A percentile compares a stretch with the other conserved stretches of the same genome.
phyloP scores from a whole-genome alignment of 2,113 vertebrate genomes.

The Paradoxurus hermaphroditus region DNA sequence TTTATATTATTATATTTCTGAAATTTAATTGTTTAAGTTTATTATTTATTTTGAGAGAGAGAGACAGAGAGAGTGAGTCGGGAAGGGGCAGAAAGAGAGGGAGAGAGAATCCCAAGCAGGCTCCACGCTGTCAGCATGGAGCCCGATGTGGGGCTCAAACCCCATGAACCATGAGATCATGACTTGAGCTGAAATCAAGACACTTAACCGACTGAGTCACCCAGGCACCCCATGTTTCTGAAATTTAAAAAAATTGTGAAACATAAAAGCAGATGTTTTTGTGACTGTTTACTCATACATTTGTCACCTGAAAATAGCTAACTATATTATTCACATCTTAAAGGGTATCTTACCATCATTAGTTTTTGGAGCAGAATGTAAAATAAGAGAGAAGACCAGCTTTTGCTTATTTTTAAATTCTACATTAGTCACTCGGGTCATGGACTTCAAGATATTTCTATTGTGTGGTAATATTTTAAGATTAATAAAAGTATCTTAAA shows the following conservation, averaged over 20 bases:
- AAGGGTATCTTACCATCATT: neutral
- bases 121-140: too few species aligned
- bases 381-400: neutral
- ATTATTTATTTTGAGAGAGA: too few species aligned
- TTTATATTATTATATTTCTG: conserved; percentile 10
- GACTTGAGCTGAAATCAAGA: too few species aligned
- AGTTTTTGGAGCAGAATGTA: neutral
- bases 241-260: neutral
- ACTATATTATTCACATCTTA: neutral
- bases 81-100: too few species aligned
- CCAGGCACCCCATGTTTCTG: too few species aligned
- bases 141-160: too few species aligned
- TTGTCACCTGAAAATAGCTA: neutral
- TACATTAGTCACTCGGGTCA: neutral
- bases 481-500: neutral
- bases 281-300: neutral
- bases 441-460: neutral
- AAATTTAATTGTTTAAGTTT: neutral
- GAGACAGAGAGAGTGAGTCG: too few species aligned
- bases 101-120: too few species aligned
- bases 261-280: neutral
- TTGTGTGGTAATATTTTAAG: neutral
- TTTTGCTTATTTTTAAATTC: conserved; percentile 28
- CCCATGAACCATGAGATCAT: too few species aligned
- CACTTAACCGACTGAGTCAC: too few species aligned